Base-by-base conservation (phyloP, 2,888 invertebrate genomes). In the Gnatocerus cornutus region DNA sequence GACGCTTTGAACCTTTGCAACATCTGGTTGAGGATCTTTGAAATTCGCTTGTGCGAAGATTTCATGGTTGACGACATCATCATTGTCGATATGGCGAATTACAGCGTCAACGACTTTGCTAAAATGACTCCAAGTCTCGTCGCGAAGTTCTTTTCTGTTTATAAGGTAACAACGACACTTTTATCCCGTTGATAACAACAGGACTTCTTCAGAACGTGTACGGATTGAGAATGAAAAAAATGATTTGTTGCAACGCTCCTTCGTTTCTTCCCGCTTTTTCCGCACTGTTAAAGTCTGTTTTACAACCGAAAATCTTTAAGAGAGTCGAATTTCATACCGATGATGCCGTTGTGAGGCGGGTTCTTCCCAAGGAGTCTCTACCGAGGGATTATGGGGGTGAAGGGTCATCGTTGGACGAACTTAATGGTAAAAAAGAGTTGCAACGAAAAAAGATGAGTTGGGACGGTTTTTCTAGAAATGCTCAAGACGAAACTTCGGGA, bases 351-450 rank as follows among this genome's bases (percentile, higher is more conserved):
- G 30, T 80, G 13, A 68, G 62, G 9, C 62, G 76, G 41, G 64
- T 71, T 16, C 43, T 79, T 30, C 64, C 78, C 8, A 72, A 71
- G 37, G 71, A 74, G 9, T 52, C 77, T 16, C 30, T 80, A 14
- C 80, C 80, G 3, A 68, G 66, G 48, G 79, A 80, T 29, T 80
- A 78, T 65, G 80, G 78, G 6, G 80, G 80, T 1, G 56, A 72
- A 5, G 75, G 75, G 61, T 73, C 55, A 30, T 71, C 90, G 9
- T 87, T 90, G 79, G 87, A 87, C 56, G 89, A 89, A 74, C 16
- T 63, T 9, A 41, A 46, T 21, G 41, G 63, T 63, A 53, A 21
- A n/a, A n/a, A n/a, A n/a, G n/a, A n/a, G n/a, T n/a, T n/a, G n/a
- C n/a, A n/a, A n/a, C n/a, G n/a, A n/a, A n/a, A n/a, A n/a, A n/a